Conservation (phyloP, 2,888 invertebrate genomes). For the Sphecodes monilicornis region DNA sequence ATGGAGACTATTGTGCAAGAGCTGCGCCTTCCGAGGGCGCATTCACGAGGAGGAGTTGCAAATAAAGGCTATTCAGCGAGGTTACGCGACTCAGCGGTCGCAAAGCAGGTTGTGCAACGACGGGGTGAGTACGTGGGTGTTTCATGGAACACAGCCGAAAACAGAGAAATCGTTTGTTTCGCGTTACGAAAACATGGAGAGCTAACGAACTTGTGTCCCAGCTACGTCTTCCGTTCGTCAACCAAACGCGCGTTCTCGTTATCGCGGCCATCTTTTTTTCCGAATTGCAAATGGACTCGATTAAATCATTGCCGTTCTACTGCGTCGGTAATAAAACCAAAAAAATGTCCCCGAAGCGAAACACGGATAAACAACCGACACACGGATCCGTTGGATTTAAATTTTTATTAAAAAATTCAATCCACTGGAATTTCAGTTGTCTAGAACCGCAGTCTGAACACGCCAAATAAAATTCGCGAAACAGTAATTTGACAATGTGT, state of each 20-base stretch:
- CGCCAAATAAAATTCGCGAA: neutral
- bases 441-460: neutral
- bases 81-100: conserved; percentile 15
- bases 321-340: neutral
- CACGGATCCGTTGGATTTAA: neutral
- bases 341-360: neutral
- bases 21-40: conserved; percentile 1
- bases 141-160: conserved; percentile 10
- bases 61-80: conserved; percentile 1
- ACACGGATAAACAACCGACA: neutral
- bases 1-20: neutral
- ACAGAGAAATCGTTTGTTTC: conserved; percentile 44
- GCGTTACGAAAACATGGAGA: conserved; percentile 43
- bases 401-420: neutral
- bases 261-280: neutral
- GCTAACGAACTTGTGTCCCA: conserved; percentile 49
- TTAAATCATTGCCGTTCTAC: neutral
- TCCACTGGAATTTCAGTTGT: conserved; percentile 2
- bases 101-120: conserved; percentile 16
- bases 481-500: neutral
- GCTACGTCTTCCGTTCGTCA: conserved; percentile 44
- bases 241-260: conserved; percentile 32
- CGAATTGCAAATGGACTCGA: conserved; percentile 3
- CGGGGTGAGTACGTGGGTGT: conserved; percentile 24
- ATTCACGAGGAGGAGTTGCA: neutral